Conservation (phyloP, 2,797 vertebrate species). For the Cynopterus sphinx region DNA sequence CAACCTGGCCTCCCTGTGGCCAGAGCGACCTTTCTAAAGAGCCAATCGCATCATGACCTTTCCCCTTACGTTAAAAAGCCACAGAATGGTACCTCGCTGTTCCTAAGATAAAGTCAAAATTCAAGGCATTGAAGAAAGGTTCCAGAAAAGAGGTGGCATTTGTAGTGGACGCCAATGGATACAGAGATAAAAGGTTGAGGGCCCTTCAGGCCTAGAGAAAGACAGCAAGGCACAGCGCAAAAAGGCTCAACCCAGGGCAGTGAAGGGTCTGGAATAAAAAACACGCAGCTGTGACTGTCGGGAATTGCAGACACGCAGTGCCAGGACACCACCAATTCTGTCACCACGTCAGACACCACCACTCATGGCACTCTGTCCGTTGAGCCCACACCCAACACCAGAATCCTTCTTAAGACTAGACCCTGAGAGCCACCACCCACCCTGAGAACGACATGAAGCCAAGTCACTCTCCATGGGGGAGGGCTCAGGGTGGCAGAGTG, state of each 20-base stretch:
- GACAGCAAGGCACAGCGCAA: background rate
- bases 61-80: background rate
- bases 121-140: background rate
- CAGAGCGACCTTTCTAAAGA: background rate
- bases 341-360: background rate
- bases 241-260: background rate
- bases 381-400: background rate
- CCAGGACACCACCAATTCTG: too few relatives aligned
- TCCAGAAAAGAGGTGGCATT: background rate
- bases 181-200: background rate
- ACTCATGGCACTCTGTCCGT: background rate
- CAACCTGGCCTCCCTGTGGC: background rate
- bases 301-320: background rate
- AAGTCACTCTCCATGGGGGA: background rate
- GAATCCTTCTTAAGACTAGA: background rate
- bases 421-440: background rate
- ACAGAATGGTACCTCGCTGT: background rate
- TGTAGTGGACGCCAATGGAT: background rate
- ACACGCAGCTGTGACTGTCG: rapidly evolving
- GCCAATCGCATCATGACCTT: background rate
- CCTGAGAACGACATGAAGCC: background rate
- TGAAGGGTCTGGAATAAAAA: background rate
- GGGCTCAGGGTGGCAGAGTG: background rate
- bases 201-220: background rate
- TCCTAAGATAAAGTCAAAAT: background rate